A percentile compares a stretch with the other conserved stretches of the same genome.
Evolutionary conservation across 2,888 invertebrate genomes (phyloP).

Genomic region (Drosophila dives): DNA sequence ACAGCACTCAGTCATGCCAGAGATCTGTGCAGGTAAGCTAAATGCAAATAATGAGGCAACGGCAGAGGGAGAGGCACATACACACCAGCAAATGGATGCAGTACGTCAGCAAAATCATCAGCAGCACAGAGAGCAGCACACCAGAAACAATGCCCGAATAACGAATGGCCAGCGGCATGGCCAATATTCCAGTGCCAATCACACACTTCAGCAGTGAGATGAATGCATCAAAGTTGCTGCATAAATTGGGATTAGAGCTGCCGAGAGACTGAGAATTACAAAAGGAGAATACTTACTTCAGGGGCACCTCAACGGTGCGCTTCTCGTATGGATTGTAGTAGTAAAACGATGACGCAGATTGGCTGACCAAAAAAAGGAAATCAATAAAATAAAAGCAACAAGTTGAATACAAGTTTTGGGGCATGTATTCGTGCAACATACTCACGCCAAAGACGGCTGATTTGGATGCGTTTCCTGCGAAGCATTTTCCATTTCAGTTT

Average conservation of each 20-base stretch:
- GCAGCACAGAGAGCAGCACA: conserved; percentile 42
- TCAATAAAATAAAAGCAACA: neutral
- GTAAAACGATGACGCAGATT: conserved; percentile 53
- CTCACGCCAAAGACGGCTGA: conserved; percentile 42
- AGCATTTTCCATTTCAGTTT: conserved; percentile 31
- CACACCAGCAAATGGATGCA: conserved; percentile 71
- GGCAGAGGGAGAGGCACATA: conserved; percentile 14
- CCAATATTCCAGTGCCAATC: conserved; percentile 66
- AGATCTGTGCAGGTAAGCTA: conserved; percentile 49
- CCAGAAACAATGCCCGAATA: conserved; percentile 59
- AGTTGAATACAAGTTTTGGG: neutral
- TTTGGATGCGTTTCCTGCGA: conserved; percentile 14
- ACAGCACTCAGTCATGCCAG: conserved; percentile 72
- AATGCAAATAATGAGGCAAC: conserved; percentile 47
- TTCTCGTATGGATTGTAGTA: conserved; percentile 65
- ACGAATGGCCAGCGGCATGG: conserved; percentile 69
- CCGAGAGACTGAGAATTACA: neutral
- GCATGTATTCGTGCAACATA: conserved; percentile 2
- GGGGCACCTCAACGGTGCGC: conserved; percentile 59
- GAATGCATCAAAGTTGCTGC: conserved; percentile 65
- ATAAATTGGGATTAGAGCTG: neutral
- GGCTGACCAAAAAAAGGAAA: conserved; percentile 18
- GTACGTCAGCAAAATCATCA: conserved; percentile 68
- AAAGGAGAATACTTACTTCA: conserved; percentile 50
- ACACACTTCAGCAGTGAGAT: conserved; percentile 70